A percentile compares a stretch with the other conserved stretches of the same genome.
Conservation (phyloP, 1,140 invertebrate species). For the Saccostrea glomerata region DNA sequence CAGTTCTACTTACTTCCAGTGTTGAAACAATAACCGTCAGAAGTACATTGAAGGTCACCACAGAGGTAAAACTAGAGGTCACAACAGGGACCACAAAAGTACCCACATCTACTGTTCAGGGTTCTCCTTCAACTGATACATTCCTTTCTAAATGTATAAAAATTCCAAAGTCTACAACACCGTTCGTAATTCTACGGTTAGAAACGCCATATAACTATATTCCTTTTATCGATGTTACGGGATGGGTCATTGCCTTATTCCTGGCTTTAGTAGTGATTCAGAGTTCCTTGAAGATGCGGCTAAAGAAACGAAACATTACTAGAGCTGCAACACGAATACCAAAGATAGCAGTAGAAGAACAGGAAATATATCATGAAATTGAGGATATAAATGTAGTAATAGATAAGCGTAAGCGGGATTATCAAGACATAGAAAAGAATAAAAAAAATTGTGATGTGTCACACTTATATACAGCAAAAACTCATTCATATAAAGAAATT, state of each 20-base stretch:
- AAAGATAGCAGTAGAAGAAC: background rate
- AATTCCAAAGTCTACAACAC: background rate
- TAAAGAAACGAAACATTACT: background rate
- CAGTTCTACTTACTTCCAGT: background rate
- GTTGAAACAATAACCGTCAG: background rate
- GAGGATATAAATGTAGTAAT: background rate
- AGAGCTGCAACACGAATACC: background rate
- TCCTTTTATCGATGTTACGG: background rate
- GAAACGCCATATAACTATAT: background rate
- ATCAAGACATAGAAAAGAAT: background rate
- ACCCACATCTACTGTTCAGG: background rate
- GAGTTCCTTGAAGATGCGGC: background rate
- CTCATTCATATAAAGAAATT: background rate
- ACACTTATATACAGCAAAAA: background rate
- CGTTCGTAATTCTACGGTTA: background rate
- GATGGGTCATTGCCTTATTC: background rate
- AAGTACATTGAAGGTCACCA: too few relatives aligned
- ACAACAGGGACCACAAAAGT: background rate
- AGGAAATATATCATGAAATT: background rate
- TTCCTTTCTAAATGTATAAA: background rate
- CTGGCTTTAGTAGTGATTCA: background rate
- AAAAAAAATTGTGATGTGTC: background rate
- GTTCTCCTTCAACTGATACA: background rate
- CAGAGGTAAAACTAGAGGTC: too few relatives aligned
- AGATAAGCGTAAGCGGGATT: background rate